Conservation (phyloP, 2,888 invertebrate species). For the Clusia tigrina region DNA sequence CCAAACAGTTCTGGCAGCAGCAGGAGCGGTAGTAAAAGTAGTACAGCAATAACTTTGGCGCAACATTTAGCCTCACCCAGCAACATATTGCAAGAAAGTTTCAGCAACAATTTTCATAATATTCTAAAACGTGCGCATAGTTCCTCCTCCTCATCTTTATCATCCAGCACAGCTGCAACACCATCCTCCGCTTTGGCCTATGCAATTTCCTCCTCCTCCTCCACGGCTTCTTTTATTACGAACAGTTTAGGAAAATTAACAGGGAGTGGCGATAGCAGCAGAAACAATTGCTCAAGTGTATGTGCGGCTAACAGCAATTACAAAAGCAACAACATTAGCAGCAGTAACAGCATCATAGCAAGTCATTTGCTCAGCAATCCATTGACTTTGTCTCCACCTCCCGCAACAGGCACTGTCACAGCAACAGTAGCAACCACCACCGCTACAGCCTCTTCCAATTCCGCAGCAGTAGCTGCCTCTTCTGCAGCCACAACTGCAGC, state of each 20-base stretch:
- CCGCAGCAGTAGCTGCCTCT: constrained; percentile 28
- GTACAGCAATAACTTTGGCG: constrained; percentile 53
- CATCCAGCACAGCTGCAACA: constrained; percentile 20
- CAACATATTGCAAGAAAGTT: constrained; percentile 54
- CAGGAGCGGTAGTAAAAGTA: constrained; percentile 24
- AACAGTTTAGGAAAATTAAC: background rate
- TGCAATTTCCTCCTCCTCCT: constrained; percentile 19
- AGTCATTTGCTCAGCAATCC: constrained; percentile 53
- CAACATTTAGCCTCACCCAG: constrained; percentile 56
- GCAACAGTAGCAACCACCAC: too few species aligned
- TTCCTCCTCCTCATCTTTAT: constrained; percentile 38
- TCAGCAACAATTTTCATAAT: constrained; percentile 49
- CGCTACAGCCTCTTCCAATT: constrained; percentile 35
- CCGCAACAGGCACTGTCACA: too few species aligned
- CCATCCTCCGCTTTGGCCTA: constrained; percentile 22
- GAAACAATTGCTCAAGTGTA: constrained; percentile 50
- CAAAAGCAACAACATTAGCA: constrained; percentile 47
- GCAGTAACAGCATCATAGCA: constrained; percentile 54
- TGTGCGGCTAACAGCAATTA: constrained; percentile 51
- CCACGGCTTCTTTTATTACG: constrained; percentile 28
- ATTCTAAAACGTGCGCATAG: constrained; percentile 52
- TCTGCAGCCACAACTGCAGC: constrained; percentile 19
- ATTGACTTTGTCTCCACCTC: too few species aligned
- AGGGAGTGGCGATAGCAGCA: constrained; percentile 18
- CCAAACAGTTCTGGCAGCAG: background rate